Evolutionary conservation across 2,888 invertebrate species (phyloP), one percentile per base, ranked within the genome.

Genomic region (Tetropium fuscum): DNA sequence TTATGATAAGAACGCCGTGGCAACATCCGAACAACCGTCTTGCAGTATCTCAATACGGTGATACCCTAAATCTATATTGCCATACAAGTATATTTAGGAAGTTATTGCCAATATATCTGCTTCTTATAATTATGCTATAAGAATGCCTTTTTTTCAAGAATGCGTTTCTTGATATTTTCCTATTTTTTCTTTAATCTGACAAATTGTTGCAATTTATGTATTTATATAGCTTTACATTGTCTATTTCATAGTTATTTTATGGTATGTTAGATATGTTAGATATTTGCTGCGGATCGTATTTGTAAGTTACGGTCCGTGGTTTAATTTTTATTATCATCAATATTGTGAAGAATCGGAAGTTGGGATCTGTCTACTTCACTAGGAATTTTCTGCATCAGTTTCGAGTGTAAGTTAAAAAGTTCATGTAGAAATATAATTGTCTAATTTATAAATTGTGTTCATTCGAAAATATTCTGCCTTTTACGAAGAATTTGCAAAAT

Each of bases 241-340:
- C 54, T 66, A 58, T 57, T 65, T 53, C 51, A 59, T 64, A 68
- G 63, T 62, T 57, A 62, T 58, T 64, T 58, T 68, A 62, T 73
- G 58, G 63, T 60, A 68, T 64, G 66, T 66, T 72, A 71, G 68
- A 63, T 68, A 60, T 61, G 36, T 47, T 65, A 60, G 49, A 51
- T 60, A 55, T 62, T 68, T 69, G 73, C 79, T 71, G 71, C 80
- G 77, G 79, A 74, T 77, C 77, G 82, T 82, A 81, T 81, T 82
- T 80, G 83, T 83, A 82, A 83, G 83, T 83, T 82, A 81, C 78
- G 77, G 76, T 77, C 76, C 74, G 78, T 77, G 74, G 80, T 76
- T 70, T 71, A 61, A 68, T 56, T 59, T 69, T 66, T 71, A 66
- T 73, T 72, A 69, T 70, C 71, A 66, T 71, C 72, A 67, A 72